A percentile compares a stretch with the other conserved stretches of the same genome.
Conservation (phyloP, 2,797 vertebrate species). For the Scyliorhinus canicula region DNA sequence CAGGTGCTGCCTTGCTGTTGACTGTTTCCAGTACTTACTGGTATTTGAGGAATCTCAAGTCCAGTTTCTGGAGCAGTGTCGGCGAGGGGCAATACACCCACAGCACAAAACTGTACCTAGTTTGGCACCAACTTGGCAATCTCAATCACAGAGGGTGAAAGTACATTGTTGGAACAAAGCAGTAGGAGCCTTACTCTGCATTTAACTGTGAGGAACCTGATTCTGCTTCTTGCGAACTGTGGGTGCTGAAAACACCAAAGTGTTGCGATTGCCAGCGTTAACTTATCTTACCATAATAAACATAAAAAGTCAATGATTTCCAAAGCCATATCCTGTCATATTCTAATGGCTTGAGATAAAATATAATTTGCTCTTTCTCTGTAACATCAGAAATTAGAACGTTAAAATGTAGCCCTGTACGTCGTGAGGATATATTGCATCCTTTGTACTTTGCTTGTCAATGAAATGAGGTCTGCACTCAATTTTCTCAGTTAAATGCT, state of each 20-base stretch:
- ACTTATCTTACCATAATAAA: background rate
- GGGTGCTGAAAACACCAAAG: background rate
- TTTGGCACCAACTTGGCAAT: background rate
- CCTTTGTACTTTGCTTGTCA: slow-evolving; percentile 1
- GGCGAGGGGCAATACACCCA: background rate
- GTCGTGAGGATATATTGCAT: background rate
- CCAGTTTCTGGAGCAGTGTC: background rate
- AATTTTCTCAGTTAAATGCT: slow-evolving; percentile 48
- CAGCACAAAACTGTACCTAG: background rate
- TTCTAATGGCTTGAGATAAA: slow-evolving; percentile 21
- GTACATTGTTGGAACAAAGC: background rate
- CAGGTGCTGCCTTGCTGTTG: background rate
- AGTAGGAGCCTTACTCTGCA: background rate
- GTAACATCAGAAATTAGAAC: background rate
- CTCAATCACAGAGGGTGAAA: background rate
- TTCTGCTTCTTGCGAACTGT: background rate
- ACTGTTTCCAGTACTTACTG: background rate
- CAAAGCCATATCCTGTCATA: background rate
- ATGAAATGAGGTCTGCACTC: slow-evolving; percentile 31
- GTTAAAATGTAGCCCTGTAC: background rate
- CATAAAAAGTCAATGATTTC: background rate
- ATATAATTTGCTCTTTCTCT: background rate
- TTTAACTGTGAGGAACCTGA: too few relatives aligned
- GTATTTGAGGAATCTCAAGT: background rate
- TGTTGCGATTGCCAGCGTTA: background rate